phyloP scores from a whole-genome alignment of 1,140 invertebrate species.

The Brachionus koreanus region DNA sequence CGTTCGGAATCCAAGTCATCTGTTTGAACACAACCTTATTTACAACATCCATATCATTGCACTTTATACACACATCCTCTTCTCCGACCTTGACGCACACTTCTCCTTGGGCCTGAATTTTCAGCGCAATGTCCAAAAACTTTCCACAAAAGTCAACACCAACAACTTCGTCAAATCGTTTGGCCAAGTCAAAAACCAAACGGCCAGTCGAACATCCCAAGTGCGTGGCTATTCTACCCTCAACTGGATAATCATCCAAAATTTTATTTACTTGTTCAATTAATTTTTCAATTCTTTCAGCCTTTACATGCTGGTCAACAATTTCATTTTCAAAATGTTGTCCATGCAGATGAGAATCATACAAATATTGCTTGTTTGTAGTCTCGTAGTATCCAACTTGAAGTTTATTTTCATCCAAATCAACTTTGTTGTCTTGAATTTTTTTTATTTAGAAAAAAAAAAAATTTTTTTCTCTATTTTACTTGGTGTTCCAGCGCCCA shows the following conservation, averaged over 20 bases:
- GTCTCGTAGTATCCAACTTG: constrained; percentile 12
- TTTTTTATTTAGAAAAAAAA: background rate
- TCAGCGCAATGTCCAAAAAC: constrained; percentile 27
- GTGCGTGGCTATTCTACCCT: constrained; percentile 1
- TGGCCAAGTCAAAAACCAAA: constrained; percentile 22
- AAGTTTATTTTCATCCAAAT: background rate
- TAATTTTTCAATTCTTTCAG: background rate
- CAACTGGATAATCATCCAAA: constrained; percentile 13
- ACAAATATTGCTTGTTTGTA: constrained; percentile 37
- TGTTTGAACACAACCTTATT: constrained; percentile 26
- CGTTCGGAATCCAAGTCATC: constrained; percentile 43
- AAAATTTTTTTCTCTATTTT: background rate
- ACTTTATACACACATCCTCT: background rate
- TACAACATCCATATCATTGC: background rate
- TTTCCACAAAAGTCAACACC: constrained; percentile 40
- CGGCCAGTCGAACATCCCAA: constrained; percentile 38
- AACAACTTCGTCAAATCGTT: constrained; percentile 31
- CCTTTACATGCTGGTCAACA: background rate
- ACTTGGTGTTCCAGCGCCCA: constrained; percentile 1
- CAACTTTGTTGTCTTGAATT: constrained; percentile 24
- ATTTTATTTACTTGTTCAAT: background rate
- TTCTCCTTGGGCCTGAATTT: background rate
- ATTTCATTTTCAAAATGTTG: constrained; percentile 31
- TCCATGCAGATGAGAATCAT: constrained; percentile 16
- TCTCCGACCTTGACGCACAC: background rate